Evolutionary conservation across 2,113 vertebrate species (phyloP), one percentile per base, ranked within the genome.

Genomic region (Mus spicilegus): DNA sequence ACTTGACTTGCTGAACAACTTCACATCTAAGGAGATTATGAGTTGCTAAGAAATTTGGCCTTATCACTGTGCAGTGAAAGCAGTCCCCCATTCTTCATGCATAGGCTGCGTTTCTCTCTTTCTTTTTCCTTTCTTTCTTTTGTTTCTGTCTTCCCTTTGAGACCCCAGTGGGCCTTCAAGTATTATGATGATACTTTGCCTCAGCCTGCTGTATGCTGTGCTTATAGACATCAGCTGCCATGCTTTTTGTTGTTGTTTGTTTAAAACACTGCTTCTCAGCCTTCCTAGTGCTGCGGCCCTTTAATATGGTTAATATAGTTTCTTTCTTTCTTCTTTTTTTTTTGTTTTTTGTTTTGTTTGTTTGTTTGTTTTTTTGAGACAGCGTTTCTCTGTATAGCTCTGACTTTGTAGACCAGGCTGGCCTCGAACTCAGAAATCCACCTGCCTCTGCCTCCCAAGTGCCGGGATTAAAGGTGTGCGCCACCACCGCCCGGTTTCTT

Each of bases 11-110:
- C 92, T 95, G 28, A 94, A 63, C 51, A 89, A 80, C 2, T 76
- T 95, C 70, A 30, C 49, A 30, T 96, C 61, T 93, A 58, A 73
- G 90, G 94, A 87, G 33, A 42, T 54, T 58, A 26, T 85, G 90
- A 94, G 80, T 56, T 96, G 85, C 72, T 65, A 78, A 96, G 28
- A 91, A 92, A 86, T 89, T 20, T 58, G 1, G 3, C 61, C 10
- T 42, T 94, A 0, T 77, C 73, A 46, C 0, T 28, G 72, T 89
- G 77, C 39, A 91, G 42, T 30, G 33, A 81, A 94, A 82, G 46
- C 56, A 30, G 49, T 6, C 49, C 26, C 63, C 51, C 36, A 84
- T 61, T 95, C 24, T 91, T 95, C 26, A 91, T 81, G 91, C 90
- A 49, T 24, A 56, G 20, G 22, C 67, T 51, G 69, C 85, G 3